These are phyloP conservation scores for Scolopax rusticola DNA, from an alignment of 2,797 vertebrate species.

Conservation along the genomic window DNA sequence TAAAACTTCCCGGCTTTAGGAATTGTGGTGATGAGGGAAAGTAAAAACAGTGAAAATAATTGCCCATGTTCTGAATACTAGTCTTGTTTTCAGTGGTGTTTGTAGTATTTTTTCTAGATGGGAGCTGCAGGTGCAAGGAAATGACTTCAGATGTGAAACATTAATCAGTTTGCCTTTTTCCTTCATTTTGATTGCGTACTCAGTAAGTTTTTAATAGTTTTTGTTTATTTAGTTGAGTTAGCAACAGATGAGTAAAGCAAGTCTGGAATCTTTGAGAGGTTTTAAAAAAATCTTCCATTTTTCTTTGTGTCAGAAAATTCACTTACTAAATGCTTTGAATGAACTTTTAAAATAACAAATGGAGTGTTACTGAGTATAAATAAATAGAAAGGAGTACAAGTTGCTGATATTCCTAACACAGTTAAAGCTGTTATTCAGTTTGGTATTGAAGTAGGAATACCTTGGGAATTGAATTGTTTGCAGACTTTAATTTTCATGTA, in stretches of 20 bases:
- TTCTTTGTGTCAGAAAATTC: slow-evolving; percentile 24
- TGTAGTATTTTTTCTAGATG: slow-evolving; percentile 63
- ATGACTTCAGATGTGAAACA: slow-evolving; percentile 74
- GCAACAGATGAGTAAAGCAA: slow-evolving; percentile 2
- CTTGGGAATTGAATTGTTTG: neutral
- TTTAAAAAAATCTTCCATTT: neutral
- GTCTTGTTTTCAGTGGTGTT: slow-evolving; percentile 61
- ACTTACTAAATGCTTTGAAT: neutral
- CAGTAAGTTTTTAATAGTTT: slow-evolving; percentile 65
- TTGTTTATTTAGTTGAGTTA: slow-evolving; percentile 67
- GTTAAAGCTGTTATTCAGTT: neutral
- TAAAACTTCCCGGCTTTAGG: slow-evolving; percentile 40
- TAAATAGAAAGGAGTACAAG: slow-evolving; percentile 32
- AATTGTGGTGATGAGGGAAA: slow-evolving; percentile 2
- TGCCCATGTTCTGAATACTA: slow-evolving; percentile 64
- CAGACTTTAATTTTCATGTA: neutral
- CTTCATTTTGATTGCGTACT: slow-evolving; percentile 43
- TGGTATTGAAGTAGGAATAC: neutral
- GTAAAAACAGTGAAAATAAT: slow-evolving; percentile 57
- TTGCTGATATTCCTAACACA: neutral
- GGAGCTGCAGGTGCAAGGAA: slow-evolving; percentile 73
- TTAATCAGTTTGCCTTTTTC: slow-evolving; percentile 60
- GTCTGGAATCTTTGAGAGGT: slow-evolving; percentile 17
- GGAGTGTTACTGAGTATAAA: neutral
- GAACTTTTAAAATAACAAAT: neutral